These are phyloP conservation scores for Pao palembangensis DNA, from an alignment of 2,113 vertebrate genomes.

Conservation along the genomic window DNA sequence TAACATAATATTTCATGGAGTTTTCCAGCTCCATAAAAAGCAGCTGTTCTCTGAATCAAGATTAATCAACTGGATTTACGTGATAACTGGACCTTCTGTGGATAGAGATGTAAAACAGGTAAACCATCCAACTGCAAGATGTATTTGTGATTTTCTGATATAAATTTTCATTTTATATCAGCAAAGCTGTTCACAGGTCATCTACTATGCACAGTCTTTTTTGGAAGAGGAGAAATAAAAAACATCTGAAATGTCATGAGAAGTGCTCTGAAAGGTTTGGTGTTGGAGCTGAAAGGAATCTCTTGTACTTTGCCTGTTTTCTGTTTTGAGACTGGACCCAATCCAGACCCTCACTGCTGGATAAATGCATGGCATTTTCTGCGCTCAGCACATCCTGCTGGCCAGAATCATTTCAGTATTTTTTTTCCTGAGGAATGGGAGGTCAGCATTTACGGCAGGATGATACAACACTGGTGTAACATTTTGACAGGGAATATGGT, in stretches of 20 bases:
- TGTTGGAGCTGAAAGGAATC: conserved; percentile 68
- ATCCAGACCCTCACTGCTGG: conserved; percentile 43
- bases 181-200: conserved; percentile 47
- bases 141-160: conserved; percentile 34
- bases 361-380: conserved; percentile 54
- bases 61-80: conserved; percentile 21
- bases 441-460: conserved; percentile 49
- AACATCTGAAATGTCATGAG: conserved; percentile 50
- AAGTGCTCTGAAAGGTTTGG: conserved; percentile 55
- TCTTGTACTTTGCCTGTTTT: conserved; percentile 65
- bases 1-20: too few relatives aligned
- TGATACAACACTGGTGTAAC: conserved; percentile 41
- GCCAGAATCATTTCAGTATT: conserved; percentile 34
- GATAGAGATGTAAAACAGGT: conserved; percentile 20
- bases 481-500: conserved; percentile 32
- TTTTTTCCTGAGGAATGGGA: conserved; percentile 11
- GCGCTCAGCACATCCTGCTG: conserved; percentile 43
- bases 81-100: conserved; percentile 12
- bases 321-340: conserved; percentile 31
- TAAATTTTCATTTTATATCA: conserved; percentile 44
- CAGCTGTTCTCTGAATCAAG: conserved; percentile 5
- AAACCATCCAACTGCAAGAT: conserved; percentile 46
- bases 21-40: too few relatives aligned
- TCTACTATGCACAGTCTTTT: conserved; percentile 45
- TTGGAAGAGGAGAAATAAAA: conserved; percentile 18